Base-by-base conservation (phyloP, 2,797 vertebrate species). In the Hoplostethus mediterraneus region DNA sequence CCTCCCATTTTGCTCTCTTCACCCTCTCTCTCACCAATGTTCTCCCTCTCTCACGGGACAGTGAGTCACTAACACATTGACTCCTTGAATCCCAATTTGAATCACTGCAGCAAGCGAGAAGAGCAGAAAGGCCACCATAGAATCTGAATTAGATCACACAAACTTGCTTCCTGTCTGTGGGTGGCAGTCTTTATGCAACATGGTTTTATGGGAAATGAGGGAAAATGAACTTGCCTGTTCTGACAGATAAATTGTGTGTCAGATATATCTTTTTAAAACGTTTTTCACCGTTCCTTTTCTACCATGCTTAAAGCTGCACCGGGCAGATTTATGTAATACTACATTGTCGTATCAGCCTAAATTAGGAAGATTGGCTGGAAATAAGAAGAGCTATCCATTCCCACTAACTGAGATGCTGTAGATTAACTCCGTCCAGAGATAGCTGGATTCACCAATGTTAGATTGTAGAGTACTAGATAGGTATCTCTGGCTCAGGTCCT, bases 51-150 rank as follows among this genome's bases (percentile, higher is more conserved):
- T 57, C 47, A 3, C 67, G 68, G 70, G 82, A 82, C 31, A 75
- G 68, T 91, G 89, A 91, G 59, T 88, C 89, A 90, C 60, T 77
- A 75, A 85, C 48, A 63, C 68, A 51, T 13, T 55, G 63, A 67
- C 78, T 73, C 71, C 75, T 64, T 73, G 62, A 76, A 82, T 90
- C 79, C 75, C 74, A 82, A 57, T 80, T 61, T 80, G 73, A 84
- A 62, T 63, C 83, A 81, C 75, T 87, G 79, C 74, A 17, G 13
- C 28, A 82, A 63, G 57, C 55, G 73, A 67, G 30, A 52, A 47
- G 13, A 57, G 69, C 3, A 10, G 55, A 9, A 63, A 75, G 65
- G 82, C 33, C 82, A 73, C 70, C 79, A 0, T 8, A 58, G 59
- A 74, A 56, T 67, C 60, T n/a, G 48, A 77, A 84, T 87, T 77